Evolutionary conservation across 2,113 vertebrate genomes (phyloP), one percentile per base, ranked within the genome.

Genomic region (Tetrax tetrax): DNA sequence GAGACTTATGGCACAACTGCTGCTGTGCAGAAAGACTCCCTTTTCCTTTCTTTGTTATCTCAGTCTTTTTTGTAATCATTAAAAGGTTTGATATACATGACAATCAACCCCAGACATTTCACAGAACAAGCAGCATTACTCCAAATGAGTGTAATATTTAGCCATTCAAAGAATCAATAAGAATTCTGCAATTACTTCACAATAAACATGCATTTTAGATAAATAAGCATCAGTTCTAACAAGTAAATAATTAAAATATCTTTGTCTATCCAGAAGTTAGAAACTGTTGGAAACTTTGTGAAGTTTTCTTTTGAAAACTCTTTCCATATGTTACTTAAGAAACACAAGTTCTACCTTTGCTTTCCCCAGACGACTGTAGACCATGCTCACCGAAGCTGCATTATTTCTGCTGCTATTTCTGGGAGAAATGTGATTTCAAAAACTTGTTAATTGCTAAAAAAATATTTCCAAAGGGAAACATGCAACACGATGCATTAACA

Each of bases 371-470:
- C 19, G 71, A 74, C 45, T 83, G 24, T 19, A 65, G 77, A 65
- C 56, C 25, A 56, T 15, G 43, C 76, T 78, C 72, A 92, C 69
- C 84, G 86, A 92, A 90, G 93, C 76, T 89, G 50, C 54, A 83
- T 65, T 47, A 9, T 90, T 95, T 85, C 66, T 92, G 63, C 28
- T 71, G 80, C 47, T 66, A 74, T 63, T 86, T 71, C 7, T 63
- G 60, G 38, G 72, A 92, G 71, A 96, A 94, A 84, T 71, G 64
- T 92, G 80, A 84, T 92, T 95, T 89, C 86, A 87, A 66, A 96
- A 60, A 72, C 45, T 89, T 92, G 92, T 83, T 95, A 95, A 91
- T 94, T 91, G 56, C 72, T 81, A 90, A 96, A 96, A 95, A 86
- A 86, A 70, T 4, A 23, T 81, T 92, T 89, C 94, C 83, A 90